A percentile compares a stretch with the other conserved stretches of the same genome.
Evolutionary conservation across 2,888 invertebrate genomes (phyloP).

Genomic region (Lepidonotus clava): DNA sequence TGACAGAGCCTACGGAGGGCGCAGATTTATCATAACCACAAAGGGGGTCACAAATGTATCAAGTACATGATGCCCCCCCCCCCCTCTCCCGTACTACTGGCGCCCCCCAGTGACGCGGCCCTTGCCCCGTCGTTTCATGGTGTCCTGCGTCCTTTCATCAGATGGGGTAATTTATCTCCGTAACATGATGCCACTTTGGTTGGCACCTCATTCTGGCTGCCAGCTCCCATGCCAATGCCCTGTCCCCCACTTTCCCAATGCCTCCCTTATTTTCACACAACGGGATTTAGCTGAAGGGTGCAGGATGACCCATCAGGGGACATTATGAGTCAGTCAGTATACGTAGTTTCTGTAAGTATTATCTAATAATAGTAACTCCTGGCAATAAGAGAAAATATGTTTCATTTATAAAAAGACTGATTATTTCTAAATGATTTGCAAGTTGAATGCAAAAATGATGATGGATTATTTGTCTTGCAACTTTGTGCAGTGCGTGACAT

Average conservation of each 20-base stretch:
- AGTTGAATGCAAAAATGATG: no score
- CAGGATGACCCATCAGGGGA: no score
- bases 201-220: slow-evolving; percentile 12
- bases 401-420: no score
- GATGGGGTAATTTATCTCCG: slow-evolving; percentile 27
- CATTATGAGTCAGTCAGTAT: no score
- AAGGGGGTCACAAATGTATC: slow-evolving; percentile 20
- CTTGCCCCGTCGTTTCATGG: slow-evolving; percentile 5
- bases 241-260: background rate
- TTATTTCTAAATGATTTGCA: no score
- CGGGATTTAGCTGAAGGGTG: no score
- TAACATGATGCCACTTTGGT: slow-evolving; percentile 37
- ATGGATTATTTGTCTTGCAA: no score
- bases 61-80: background rate
- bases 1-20: background rate
- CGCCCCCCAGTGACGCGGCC: background rate
- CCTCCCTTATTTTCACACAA: background rate
- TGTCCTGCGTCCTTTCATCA: slow-evolving; percentile 27
- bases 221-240: background rate
- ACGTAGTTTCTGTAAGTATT: no score
- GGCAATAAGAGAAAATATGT: no score
- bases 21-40: background rate
- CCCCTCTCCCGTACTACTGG: background rate
- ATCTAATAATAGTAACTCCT: no score
- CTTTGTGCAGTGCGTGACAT: no score